phyloP scores from a whole-genome alignment of 2,888 invertebrate genomes.

The Andrena haemorrhoa region DNA sequence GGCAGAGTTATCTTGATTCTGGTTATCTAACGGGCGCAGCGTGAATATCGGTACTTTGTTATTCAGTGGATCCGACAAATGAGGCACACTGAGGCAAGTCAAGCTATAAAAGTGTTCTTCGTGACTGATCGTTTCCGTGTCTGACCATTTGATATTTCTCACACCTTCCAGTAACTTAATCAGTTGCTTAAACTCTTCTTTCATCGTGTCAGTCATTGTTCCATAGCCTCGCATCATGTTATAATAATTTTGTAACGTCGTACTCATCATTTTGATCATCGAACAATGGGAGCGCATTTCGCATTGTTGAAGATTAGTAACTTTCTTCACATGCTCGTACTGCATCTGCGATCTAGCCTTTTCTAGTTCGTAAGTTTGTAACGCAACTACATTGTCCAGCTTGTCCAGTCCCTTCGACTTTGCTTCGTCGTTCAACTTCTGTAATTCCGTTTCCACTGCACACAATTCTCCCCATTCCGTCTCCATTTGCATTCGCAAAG shows the following conservation, averaged over 20 bases:
- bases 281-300: constrained; percentile 86
- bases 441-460: constrained; percentile 74
- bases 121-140: constrained; percentile 81
- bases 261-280: constrained; percentile 86
- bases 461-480: constrained; percentile 79
- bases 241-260: constrained; percentile 87
- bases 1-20: constrained; percentile 4
- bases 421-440: constrained; percentile 66
- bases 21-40: neutral
- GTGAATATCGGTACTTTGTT: constrained; percentile 68
- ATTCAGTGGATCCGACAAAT: constrained; percentile 74
- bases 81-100: constrained; percentile 75
- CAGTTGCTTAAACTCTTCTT: constrained; percentile 87
- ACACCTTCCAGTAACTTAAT: constrained; percentile 87
- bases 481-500: constrained; percentile 77
- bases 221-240: constrained; percentile 87
- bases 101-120: constrained; percentile 79
- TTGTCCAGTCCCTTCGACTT: constrained; percentile 71
- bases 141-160: constrained; percentile 88
- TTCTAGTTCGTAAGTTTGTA: constrained; percentile 76
- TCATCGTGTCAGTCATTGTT: constrained; percentile 86
- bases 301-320: constrained; percentile 85
- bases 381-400: constrained; percentile 69
- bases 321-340: constrained; percentile 84
- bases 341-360: constrained; percentile 80